A percentile compares a stretch with the other conserved stretches of the same genome.
phyloP scores from a whole-genome alignment of 2,113 vertebrate genomes.

The Hystrix brachyura region DNA sequence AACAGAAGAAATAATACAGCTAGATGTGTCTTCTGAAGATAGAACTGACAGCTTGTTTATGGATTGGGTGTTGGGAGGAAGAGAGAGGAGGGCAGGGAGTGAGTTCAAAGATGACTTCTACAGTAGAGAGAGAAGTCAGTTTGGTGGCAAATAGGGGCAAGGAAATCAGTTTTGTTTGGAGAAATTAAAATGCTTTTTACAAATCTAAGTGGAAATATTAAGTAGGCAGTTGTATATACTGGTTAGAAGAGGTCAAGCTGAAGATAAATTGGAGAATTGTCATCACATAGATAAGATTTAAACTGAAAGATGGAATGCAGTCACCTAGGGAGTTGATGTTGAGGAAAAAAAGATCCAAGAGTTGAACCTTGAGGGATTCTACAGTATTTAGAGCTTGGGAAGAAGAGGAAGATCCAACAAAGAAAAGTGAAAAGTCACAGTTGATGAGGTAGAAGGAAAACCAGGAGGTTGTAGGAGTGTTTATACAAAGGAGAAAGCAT shows the following conservation, averaged over 20 bases:
- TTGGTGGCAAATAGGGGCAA: not conserved
- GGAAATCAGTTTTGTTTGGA: slow-evolving; percentile 16
- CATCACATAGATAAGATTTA: not conserved
- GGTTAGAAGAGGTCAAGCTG: slow-evolving; percentile 15
- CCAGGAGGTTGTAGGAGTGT: not conserved
- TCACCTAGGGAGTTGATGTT: slow-evolving; percentile 1
- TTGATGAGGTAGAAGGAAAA: slow-evolving; percentile 49
- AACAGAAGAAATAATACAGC: not conserved
- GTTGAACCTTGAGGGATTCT: not conserved
- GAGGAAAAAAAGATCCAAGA: slow-evolving; percentile 13
- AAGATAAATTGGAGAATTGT: not conserved
- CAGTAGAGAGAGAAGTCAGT: slow-evolving; percentile 46
- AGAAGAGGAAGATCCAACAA: not conserved
- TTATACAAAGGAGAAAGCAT: slow-evolving; percentile 18
- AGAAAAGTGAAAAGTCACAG: not conserved
- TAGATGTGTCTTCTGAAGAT: slow-evolving; percentile 20
- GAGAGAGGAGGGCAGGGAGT: not conserved
- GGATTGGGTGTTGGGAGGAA: not conserved
- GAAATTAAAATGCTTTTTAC: slow-evolving; percentile 34
- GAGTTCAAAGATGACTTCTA: not conserved
- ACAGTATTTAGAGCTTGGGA: slow-evolving; percentile 26
- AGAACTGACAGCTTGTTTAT: not conserved
- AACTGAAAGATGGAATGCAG: not conserved
- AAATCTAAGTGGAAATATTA: slow-evolving; percentile 8
- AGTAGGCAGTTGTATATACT: not conserved